Evolutionary conservation across 2,113 vertebrate species (phyloP), one percentile per base, ranked within the genome.

Genomic region (Girardinichthys multiradiatus): DNA sequence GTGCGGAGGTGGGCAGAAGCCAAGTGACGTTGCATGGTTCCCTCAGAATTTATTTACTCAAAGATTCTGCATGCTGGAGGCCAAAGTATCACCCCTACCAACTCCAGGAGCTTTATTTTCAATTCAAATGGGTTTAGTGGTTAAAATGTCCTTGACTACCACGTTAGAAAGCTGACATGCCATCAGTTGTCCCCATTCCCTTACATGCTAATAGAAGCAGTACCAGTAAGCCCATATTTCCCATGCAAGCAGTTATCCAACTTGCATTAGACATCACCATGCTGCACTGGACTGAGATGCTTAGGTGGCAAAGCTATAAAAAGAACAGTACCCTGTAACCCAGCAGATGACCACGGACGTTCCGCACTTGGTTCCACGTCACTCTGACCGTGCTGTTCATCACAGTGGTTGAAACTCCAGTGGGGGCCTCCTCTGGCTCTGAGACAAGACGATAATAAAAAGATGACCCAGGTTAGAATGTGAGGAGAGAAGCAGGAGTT

Each of bases 321-420:
- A 15, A 30, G 24, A 1, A 59, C 8, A 21, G 35, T 93, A 98
- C 96, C 91, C 90, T 94, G 87, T 96, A 96, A 64, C 97, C 96
- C 1, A 77, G 87, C 57, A 98, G 93, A 48, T 82, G 90, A 0
- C 97, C 97, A 3, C 91, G 92, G 57, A 97, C 87, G 70, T 57
- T 93, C 84, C 69, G 48, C 66, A 69, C 86, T 76, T 80, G 79
- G 0, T 67, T 74, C 97, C 97, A 98, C 2, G 6, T 86, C 19
- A 97, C 92, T 28, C 28, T 77, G 33, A 94, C 81, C 0, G 93
- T 95, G 33, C 90, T 91, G 84, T 96, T 96, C 21, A 92, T 24
- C 45, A 90, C 78, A 0, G 28, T 42, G 1, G 94, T 45, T 0
- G 7, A 31, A 2, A 96, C 81, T 1, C 81, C 82, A 4, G 87